Percentiles rank a stretch among this genome's conserved stretches.
Conservation (phyloP, 30 jellyfish, hydroid and myxozoan genomes). For the Hydractinia symbiolongicarpus region DNA sequence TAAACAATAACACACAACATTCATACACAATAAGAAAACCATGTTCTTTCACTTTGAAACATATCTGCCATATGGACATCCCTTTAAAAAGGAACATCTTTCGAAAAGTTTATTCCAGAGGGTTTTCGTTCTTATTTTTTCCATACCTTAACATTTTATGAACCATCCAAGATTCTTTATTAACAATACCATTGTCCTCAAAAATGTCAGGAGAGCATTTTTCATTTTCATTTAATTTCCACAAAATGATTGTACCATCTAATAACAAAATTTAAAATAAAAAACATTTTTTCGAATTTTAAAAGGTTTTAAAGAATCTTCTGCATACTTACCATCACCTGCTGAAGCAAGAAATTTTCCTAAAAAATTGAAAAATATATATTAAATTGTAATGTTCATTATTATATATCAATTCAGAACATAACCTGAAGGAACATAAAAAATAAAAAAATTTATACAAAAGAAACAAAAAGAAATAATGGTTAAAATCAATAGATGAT, state of each 20-base stretch:
- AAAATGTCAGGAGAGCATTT: slow-evolving; percentile 1
- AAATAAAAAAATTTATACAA: not conserved
- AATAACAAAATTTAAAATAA: not conserved
- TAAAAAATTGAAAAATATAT: not conserved
- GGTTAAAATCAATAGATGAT: too few relatives aligned
- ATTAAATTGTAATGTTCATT: too few relatives aligned
- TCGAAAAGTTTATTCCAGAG: not conserved
- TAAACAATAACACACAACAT: too few relatives aligned
- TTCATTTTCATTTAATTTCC: slow-evolving; percentile 64
- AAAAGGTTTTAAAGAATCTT: slow-evolving; percentile 13
- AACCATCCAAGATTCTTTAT: slow-evolving; percentile 76
- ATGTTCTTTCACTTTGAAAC: too few relatives aligned
- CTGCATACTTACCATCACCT: slow-evolving; percentile 71
- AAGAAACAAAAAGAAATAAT: not conserved
- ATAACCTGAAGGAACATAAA: too few relatives aligned
- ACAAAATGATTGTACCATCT: slow-evolving; percentile 63
- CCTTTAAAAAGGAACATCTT: too few relatives aligned
- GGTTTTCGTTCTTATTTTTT: not conserved
- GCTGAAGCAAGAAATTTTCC: slow-evolving; percentile 81
- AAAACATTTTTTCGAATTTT: not conserved
- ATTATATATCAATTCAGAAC: too few relatives aligned
- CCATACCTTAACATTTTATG: slow-evolving; percentile 63
- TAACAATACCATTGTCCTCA: slow-evolving; percentile 56
- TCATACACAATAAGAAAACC: too few relatives aligned
- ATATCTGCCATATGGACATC: too few relatives aligned